Base-by-base conservation (phyloP, 1,140 invertebrate genomes). In the Paraescarpia echinospica region DNA sequence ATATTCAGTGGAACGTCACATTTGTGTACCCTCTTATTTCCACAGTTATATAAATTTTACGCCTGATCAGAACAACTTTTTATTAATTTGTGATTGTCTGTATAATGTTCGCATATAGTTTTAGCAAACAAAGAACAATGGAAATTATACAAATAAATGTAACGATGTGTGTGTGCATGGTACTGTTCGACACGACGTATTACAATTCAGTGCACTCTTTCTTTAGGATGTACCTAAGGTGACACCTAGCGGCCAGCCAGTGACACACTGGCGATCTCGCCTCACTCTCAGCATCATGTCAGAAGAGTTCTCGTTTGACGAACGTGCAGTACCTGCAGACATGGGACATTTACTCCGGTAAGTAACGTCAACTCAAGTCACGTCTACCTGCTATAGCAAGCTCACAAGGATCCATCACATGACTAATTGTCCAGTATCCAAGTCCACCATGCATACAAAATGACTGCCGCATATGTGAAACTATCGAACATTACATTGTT, bases 231-330 rank as follows among this genome's bases (percentile, higher is more conserved):
- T 77, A 18, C 59, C 59, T 31, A 77, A 91, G 33, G 34, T 89
- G 92, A 92, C 93, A 94, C 88, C 92, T 92, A 95, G 90, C 93
- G 95, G 8, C 95, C 94, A 93, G 94, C 93, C 96, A 18, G 96
- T 97, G 90, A 96, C 97, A 27, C 97, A 98, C 94, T 96, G 98
- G 94, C 96, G 97, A 93, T 97, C 96, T 92, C 96, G 95, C 91
- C 96, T 97, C 59, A 97, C 97, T 89, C 96, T 98, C 59, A 97
- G 96, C 59, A 96, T 98, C 93, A 96, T 98, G 95, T 97, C 97
- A 31, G 97, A 98, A 94, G 95, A 97, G 22, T 95, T 97, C 41
- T 95, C 96, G 35, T 95, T 98, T 90, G 97, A 97, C 92, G 92
- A 95, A 2, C 96, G 96, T 88, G 96, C 97, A 92, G 95, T 98